A percentile compares a stretch with the other conserved stretches of the same genome.
These are phyloP conservation scores for Apocrypta bakeri DNA, from an alignment of 1,140 invertebrate genomes.

Conservation along the genomic window DNA sequence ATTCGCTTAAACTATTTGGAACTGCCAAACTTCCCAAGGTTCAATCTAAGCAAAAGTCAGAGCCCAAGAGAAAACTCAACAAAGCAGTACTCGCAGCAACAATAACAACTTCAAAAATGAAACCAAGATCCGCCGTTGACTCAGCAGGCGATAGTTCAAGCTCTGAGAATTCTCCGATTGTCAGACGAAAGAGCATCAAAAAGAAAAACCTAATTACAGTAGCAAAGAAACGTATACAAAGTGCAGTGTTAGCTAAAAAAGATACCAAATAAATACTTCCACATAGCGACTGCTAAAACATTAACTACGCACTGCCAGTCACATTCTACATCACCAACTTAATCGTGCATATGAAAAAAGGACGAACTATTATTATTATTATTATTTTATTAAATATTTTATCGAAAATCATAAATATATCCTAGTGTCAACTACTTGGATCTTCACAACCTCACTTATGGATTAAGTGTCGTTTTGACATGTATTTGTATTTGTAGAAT, in stretches of 20 bases:
- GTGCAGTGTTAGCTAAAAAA: constrained; percentile 38
- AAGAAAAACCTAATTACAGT: constrained; percentile 34
- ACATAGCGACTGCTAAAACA: constrained; percentile 23
- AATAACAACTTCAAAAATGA: constrained; percentile 55
- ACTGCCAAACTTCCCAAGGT: constrained; percentile 63
- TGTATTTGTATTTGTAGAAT: constrained; percentile 46
- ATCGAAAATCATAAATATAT: constrained; percentile 17
- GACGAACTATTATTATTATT: constrained; percentile 19
- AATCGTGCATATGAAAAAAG: constrained; percentile 27
- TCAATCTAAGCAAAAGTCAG: constrained; percentile 65
- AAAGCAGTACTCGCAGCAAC: constrained; percentile 69
- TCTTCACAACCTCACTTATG: constrained; percentile 25
- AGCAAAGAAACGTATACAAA: constrained; percentile 42
- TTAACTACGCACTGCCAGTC: constrained; percentile 47
- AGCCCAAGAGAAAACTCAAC: constrained; percentile 74
- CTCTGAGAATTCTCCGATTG: constrained; percentile 69
- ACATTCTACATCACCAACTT: constrained; percentile 31
- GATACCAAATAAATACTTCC: constrained; percentile 33
- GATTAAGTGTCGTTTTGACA: constrained; percentile 47
- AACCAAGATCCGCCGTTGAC: constrained; percentile 58
- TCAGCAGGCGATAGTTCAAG: constrained; percentile 73
- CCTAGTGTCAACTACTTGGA: background rate
- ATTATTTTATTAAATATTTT: constrained; percentile 18
- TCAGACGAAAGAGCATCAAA: constrained; percentile 34
- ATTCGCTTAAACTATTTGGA: constrained; percentile 72